Conservation (phyloP, 2,797 vertebrate genomes). For the Limnodromus scolopaceus region DNA sequence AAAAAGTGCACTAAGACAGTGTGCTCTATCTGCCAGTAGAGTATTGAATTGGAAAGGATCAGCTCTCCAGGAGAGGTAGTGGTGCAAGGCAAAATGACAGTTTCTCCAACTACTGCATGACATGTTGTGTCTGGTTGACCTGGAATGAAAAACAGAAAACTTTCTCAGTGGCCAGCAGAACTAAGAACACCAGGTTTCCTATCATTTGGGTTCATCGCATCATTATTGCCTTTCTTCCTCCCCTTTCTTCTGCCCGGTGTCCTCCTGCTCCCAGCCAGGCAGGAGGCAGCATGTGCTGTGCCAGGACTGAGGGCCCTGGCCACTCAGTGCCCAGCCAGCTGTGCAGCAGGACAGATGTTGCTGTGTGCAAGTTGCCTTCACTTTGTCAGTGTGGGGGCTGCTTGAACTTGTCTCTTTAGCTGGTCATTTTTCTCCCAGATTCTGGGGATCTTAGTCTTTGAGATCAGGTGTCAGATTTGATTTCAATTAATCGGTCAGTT, state of each 20-base stretch:
- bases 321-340: not conserved
- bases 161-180: not conserved
- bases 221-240: not conserved
- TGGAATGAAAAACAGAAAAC: not conserved
- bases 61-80: not conserved
- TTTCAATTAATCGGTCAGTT: not conserved
- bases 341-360: not conserved
- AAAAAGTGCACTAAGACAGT: slow-evolving; percentile 16
- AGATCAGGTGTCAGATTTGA: not conserved
- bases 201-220: accelerated
- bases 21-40: slow-evolving; percentile 53
- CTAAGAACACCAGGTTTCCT: not conserved
- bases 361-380: not conserved
- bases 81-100: slow-evolving; percentile 42
- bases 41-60: not conserved
- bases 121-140: not conserved
- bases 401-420: not conserved
- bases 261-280: not conserved
- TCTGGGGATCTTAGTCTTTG: not conserved
- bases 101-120: slow-evolving; percentile 11
- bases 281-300: not conserved
- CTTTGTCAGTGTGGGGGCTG: not conserved
- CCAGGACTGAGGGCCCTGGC: not conserved
- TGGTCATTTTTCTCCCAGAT: not conserved
- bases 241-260: not conserved